Percentiles rank a stretch among this genome's conserved stretches.
These are phyloP conservation scores for Thamnaconus septentrionalis DNA, from an alignment of 2,113 vertebrate species.

Conservation along the genomic window DNA sequence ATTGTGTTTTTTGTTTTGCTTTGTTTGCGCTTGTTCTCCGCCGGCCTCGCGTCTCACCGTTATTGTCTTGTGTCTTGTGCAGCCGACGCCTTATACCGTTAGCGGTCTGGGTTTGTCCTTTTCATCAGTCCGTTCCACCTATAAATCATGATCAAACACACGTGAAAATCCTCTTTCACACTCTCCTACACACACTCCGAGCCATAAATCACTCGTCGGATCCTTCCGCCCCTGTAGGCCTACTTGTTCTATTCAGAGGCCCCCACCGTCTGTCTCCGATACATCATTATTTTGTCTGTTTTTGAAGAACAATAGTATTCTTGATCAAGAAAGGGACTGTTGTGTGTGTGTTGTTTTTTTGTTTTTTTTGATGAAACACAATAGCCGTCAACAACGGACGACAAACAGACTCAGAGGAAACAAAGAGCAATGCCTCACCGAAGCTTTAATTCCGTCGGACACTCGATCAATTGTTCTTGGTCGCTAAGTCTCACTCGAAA, in stretches of 20 bases:
- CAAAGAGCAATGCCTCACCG: neutral
- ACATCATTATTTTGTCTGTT: conserved; percentile 20
- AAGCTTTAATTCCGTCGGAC: too few species aligned
- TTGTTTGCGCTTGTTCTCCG: too few species aligned
- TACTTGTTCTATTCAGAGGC: conserved; percentile 2
- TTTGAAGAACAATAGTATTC: too few species aligned
- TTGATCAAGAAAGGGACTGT: too few species aligned
- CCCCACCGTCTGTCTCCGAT: conserved; percentile 27
- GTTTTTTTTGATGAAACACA: neutral
- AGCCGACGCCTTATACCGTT: conserved; percentile 19
- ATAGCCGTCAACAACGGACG: too few species aligned
- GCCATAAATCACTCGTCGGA: conserved; percentile 47
- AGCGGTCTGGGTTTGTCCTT: conserved; percentile 14
- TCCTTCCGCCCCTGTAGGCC: conserved; percentile 21
- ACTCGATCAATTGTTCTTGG: too few species aligned
- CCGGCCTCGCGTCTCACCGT: too few species aligned
- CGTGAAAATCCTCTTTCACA: neutral
- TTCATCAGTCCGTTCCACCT: conserved; percentile 1
- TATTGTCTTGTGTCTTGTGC: neutral
- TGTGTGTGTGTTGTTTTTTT: too few species aligned
- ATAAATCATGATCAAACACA: conserved; percentile 42
- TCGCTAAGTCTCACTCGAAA: conserved; percentile 7
- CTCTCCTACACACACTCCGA: conserved; percentile 12
- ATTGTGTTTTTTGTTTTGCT: neutral
- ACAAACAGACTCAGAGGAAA: too few species aligned